Base-by-base conservation (phyloP, 2,888 invertebrate genomes). In the Teleiodes luculella region DNA sequence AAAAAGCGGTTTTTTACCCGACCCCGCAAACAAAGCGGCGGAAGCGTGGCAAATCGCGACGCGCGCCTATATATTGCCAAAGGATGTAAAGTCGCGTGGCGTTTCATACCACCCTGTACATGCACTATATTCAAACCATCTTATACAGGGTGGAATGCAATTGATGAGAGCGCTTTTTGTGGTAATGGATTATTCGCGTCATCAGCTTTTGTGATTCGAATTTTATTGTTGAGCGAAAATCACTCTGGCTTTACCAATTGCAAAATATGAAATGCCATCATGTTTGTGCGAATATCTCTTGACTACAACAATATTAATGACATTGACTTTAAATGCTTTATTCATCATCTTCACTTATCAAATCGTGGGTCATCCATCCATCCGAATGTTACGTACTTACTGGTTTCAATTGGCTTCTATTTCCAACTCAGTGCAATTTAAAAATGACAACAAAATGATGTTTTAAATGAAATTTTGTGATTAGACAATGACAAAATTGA, bases 61-160 rank as follows among this genome's bases (percentile, higher is more conserved):
- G 74, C 67, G 66, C 70, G 82, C 72, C 69, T 57, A 60, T 64
- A 80, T 84, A 89, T 85, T 85, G 85, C 72, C 65, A 74, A 81
- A 82, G 80, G 81, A 84, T 86, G 87, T 85, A 31, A 69, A 59
- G 77, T 56, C 87, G 74, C 83, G 86, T 80, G 84, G 60, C 78
- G 60, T 55, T 58, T 31, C 31, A 58, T 58, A 57, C 35, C 45
- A 46, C 49, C 41, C 41, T 53, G 54, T 57, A 52, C 37, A 41
- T 36, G 53, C 56, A 56, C 60, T 58, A 61, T 63, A 60, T 57
- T 58, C 56, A 55, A 50, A 50, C 35, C 20, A 24, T n/a, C 30
- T 14, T 33, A 13, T 52, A 30, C 45, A 41, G 37, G 36, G 36
- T 36, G 36, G 20, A 36, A 14, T 49, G 46, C 54, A 24, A 45